A percentile compares a stretch with the other conserved stretches of the same genome.
These are phyloP conservation scores for Theretra japonica DNA, from an alignment of 2,888 invertebrate species.

Conservation along the genomic window DNA sequence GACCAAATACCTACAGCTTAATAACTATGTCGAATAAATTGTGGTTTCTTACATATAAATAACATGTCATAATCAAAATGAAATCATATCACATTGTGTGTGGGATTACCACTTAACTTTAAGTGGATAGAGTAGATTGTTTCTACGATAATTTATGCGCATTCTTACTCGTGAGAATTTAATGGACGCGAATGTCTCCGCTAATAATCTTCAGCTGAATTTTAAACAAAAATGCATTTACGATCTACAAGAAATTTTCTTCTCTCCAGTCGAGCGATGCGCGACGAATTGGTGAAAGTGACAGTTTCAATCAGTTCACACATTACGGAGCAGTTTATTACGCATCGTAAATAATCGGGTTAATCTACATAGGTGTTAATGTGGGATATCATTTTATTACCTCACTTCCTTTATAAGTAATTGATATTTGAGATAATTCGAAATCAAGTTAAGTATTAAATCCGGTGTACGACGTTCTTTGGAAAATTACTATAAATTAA, in stretches of 20 bases:
- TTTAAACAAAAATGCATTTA: background rate
- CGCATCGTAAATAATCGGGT: constrained; percentile 2
- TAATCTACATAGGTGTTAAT: constrained; percentile 13
- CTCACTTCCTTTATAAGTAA: constrained; percentile 18
- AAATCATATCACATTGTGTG: no score
- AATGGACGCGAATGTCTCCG: no score
- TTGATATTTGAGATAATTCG: background rate
- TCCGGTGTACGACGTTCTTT: background rate
- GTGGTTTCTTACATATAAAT: no score
- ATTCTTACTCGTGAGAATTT: no score
- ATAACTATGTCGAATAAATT: no score
- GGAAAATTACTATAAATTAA: no score
- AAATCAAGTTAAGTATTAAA: background rate
- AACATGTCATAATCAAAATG: no score
- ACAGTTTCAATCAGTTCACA: constrained; percentile 18
- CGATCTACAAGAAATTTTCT: background rate
- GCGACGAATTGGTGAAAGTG: constrained; percentile 22
- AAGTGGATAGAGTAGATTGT: no score
- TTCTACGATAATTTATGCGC: no score
- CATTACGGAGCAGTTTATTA: constrained; percentile 11
- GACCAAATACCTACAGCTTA: no score
- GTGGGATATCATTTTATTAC: constrained; percentile 18
- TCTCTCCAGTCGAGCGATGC: constrained; percentile 3
- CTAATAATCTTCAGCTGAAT: no score
- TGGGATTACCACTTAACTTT: no score